These are phyloP conservation scores for Dugesia japonica DNA, from an alignment of 2,888 invertebrate species.

Conservation along the genomic window DNA sequence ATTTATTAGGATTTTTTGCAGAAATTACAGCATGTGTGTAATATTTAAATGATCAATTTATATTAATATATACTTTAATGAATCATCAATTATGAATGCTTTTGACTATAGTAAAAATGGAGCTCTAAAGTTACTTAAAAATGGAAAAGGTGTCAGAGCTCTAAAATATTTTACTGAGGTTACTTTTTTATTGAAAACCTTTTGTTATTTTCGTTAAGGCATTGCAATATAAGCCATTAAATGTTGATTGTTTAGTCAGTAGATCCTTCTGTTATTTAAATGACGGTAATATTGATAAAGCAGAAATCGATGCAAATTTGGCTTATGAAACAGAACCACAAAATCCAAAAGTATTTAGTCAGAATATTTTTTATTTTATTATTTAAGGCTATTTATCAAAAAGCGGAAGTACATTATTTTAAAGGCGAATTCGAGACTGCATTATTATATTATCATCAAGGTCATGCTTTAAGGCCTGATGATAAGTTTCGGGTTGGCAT, in stretches of 20 bases:
- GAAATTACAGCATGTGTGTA: no score
- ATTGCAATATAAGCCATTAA: not conserved
- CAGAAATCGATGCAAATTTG: not conserved
- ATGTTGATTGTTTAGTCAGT: not conserved
- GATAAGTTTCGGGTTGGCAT: not conserved
- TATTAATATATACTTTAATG: no score
- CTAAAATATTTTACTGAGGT: not conserved
- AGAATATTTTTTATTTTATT: no score
- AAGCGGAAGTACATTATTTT: not conserved
- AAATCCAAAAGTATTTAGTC: not conserved
- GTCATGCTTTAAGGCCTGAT: not conserved
- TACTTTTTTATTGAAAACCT: not conserved
- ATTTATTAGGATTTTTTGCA: no score
- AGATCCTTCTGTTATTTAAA: not conserved
- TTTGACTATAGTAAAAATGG: slow-evolving; percentile 1
- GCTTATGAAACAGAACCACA: not conserved
- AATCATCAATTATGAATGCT: no score
- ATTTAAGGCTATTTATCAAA: not conserved
- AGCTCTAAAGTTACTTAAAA: not conserved
- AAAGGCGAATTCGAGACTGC: slow-evolving; percentile 4
- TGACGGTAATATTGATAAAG: not conserved
- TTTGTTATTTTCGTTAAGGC: not conserved
- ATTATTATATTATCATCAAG: not conserved
- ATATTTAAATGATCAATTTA: no score
- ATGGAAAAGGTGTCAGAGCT: not conserved